Evolutionary conservation across 2,888 invertebrate genomes (phyloP).

Genomic region (Automeris io): DNA sequence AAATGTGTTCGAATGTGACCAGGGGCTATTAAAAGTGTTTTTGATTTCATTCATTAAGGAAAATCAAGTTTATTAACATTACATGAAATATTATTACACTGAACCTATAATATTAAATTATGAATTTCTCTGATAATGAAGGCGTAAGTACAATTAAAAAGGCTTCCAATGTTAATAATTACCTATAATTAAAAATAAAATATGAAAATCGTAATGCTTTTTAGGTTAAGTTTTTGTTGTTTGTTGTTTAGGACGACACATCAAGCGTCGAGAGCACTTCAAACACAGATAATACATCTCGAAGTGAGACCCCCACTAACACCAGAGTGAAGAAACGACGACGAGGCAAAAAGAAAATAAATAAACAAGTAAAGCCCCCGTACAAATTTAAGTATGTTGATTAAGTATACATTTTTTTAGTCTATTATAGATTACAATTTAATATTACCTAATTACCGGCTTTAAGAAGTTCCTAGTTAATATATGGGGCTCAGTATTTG

Average conservation of each 20-base stretch:
- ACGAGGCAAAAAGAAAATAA: constrained; percentile 77
- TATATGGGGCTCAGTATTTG: too few species aligned
- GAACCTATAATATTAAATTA: constrained; percentile 15
- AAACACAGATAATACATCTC: constrained; percentile 86
- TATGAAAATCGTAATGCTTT: background rate
- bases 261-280: constrained; percentile 89
- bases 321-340: constrained; percentile 75
- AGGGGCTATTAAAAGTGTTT: too few species aligned
- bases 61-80: background rate
- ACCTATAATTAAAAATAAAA: background rate
- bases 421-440: too few species aligned
- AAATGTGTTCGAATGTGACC: too few species aligned
- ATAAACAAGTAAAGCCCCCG: constrained; percentile 82
- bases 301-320: constrained; percentile 89
- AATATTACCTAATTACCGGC: too few species aligned
- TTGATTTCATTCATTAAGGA: too few species aligned
- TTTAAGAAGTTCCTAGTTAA: too few species aligned
- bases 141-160: constrained; percentile 47
- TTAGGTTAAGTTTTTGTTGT: constrained; percentile 7
- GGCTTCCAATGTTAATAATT: background rate
- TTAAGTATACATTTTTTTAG: background rate
- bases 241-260: constrained; percentile 78
- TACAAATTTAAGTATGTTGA: constrained; percentile 85
- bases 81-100: background rate
- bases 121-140: constrained; percentile 71